Conservation (phyloP, 2,888 invertebrate species). For the Drosophila mercatorum region DNA sequence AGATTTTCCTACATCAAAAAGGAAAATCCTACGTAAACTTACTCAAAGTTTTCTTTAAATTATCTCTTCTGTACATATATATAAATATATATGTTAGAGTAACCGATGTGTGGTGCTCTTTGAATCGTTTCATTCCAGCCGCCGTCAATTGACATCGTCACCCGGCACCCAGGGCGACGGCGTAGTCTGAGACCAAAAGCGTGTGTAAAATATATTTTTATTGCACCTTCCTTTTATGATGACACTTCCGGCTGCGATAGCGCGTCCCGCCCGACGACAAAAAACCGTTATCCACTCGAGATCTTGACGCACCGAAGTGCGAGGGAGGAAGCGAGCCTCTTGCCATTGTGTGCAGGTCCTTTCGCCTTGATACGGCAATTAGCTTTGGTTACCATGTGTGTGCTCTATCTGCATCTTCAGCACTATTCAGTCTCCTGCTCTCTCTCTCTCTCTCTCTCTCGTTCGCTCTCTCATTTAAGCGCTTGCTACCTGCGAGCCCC, state of each 20-base stretch:
- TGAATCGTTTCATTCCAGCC: neutral
- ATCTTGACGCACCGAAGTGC: slow-evolving; percentile 66
- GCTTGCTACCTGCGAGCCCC: slow-evolving; percentile 25
- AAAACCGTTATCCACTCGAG: slow-evolving; percentile 71
- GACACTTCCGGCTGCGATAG: slow-evolving; percentile 82
- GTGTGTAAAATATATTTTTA: slow-evolving; percentile 82
- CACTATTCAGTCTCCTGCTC: neutral
- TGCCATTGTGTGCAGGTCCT: slow-evolving; percentile 41
- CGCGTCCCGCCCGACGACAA: slow-evolving; percentile 56
- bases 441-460: slow-evolving; percentile 2
- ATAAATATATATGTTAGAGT: slow-evolving; percentile 11
- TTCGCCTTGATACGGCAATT: slow-evolving; percentile 56
- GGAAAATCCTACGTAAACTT: neutral
- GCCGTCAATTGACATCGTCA: slow-evolving; percentile 45
- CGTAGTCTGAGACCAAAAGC: slow-evolving; percentile 36
- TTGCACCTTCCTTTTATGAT: slow-evolving; percentile 83
- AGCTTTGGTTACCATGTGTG: slow-evolving; percentile 63
- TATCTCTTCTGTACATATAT: too few species aligned
- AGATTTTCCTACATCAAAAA: too few species aligned
- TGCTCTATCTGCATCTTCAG: slow-evolving; percentile 70
- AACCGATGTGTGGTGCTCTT: slow-evolving; percentile 8
- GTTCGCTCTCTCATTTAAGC: neutral
- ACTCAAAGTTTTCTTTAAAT: neutral
- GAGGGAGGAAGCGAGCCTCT: slow-evolving; percentile 20
- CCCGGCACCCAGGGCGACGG: slow-evolving; percentile 32